Conservation (phyloP, 2,113 vertebrate species). For the Junco hyemalis region DNA sequence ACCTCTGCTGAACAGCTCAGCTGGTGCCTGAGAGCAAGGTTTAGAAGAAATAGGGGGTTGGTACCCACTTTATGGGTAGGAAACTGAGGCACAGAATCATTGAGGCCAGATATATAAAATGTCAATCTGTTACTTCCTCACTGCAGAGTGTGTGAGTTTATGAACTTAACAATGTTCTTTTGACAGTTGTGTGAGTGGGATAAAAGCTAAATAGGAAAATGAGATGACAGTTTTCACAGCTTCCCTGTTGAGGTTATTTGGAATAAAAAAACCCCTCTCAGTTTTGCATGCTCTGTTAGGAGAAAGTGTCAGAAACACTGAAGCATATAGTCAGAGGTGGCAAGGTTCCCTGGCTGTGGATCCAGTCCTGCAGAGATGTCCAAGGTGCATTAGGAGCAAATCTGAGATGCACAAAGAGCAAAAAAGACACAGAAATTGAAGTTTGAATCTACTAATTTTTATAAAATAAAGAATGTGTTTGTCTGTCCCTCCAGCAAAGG, state of each 20-base stretch:
- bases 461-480: background rate
- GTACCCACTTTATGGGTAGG: background rate
- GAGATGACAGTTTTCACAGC: conserved; percentile 40
- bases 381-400: background rate
- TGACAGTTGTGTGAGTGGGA: conserved; percentile 43
- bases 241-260: background rate
- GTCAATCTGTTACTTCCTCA: background rate
- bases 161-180: conserved; percentile 34
- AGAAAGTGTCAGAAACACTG: background rate
- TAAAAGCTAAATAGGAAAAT: conserved; percentile 39
- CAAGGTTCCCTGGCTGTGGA: background rate
- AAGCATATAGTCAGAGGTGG: background rate
- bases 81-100: conserved; percentile 10
- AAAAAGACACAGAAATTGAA: background rate
- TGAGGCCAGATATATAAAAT: background rate
- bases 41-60: background rate
- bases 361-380: background rate
- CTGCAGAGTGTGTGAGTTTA: background rate
- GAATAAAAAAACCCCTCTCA: background rate
- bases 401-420: background rate
- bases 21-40: background rate
- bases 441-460: background rate
- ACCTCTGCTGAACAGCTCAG: background rate
- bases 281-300: background rate
- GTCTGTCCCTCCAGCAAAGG: background rate